A percentile compares a stretch with the other conserved stretches of the same genome.
Conservation (phyloP, 2,888 invertebrate species). For the Epirrhoe tristata region DNA sequence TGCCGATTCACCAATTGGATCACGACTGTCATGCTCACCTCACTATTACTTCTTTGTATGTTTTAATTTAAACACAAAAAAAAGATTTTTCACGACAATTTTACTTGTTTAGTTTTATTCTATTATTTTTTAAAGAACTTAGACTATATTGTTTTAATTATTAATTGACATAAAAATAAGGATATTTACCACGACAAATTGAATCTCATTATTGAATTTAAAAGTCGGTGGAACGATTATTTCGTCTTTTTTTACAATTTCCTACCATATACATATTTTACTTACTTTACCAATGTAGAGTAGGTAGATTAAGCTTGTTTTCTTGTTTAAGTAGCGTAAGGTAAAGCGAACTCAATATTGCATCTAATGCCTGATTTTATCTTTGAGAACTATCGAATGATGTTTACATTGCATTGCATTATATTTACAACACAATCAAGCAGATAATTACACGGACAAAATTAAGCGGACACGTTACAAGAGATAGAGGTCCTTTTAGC, state of each 20-base stretch:
- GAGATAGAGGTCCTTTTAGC: constrained; percentile 36
- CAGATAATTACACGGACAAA: constrained; percentile 68
- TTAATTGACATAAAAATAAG: too few relatives aligned
- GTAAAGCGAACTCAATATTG: constrained; percentile 67
- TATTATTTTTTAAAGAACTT: too few relatives aligned
- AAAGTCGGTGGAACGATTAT: too few relatives aligned
- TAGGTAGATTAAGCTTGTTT: constrained; percentile 61
- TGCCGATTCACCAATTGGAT: constrained; percentile 51
- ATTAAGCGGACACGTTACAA: constrained; percentile 52
- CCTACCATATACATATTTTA: too few relatives aligned
- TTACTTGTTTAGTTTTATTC: too few relatives aligned
- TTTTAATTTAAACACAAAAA: too few relatives aligned
- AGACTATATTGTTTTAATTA: too few relatives aligned
- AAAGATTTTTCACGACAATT: too few relatives aligned
- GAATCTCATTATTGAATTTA: too few relatives aligned
- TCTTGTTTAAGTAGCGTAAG: constrained; percentile 74
- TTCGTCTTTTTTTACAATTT: too few relatives aligned
- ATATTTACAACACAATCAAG: constrained; percentile 71
- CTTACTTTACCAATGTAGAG: constrained; percentile 41
- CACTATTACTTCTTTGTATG: constrained; percentile 40
- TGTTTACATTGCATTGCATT: constrained; percentile 73
- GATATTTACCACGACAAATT: too few relatives aligned
- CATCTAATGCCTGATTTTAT: constrained; percentile 67
- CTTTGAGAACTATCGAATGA: constrained; percentile 64
- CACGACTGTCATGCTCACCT: constrained; percentile 56